A percentile compares a stretch with the other conserved stretches of the same genome.
These are phyloP conservation scores for Drosophila histrio DNA, from an alignment of 2,888 invertebrate genomes.

Conservation along the genomic window DNA sequence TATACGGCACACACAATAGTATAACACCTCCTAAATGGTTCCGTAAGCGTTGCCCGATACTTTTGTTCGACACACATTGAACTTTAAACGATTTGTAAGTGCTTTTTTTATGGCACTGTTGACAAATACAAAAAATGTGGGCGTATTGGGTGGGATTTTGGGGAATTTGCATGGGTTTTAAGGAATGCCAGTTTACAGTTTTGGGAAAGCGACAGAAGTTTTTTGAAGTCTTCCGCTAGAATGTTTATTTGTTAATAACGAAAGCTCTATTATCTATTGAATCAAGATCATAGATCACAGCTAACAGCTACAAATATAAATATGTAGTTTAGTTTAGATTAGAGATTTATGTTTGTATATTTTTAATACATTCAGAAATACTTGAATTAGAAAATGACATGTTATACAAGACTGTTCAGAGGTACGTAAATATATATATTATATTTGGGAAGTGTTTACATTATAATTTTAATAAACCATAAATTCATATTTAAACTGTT, in stretches of 20 bases:
- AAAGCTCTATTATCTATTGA: slow-evolving; percentile 15
- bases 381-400: too few species aligned
- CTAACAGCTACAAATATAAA: too few species aligned
- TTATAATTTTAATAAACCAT: too few species aligned
- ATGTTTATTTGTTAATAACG: background rate
- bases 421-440: too few species aligned
- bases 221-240: slow-evolving; percentile 34
- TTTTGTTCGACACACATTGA: slow-evolving; percentile 24
- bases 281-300: slow-evolving; percentile 26
- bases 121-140: slow-evolving; percentile 44
- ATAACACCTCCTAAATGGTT: slow-evolving; percentile 74
- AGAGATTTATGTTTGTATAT: too few species aligned
- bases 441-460: too few species aligned
- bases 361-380: too few species aligned
- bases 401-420: too few species aligned
- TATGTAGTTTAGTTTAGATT: too few species aligned
- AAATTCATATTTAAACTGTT: too few species aligned
- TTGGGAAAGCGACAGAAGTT: slow-evolving; percentile 15
- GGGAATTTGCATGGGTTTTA: slow-evolving; percentile 53
- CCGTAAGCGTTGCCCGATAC: slow-evolving; percentile 42
- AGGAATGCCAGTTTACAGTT: slow-evolving; percentile 24
- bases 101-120: slow-evolving; percentile 33
- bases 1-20: slow-evolving; percentile 58
- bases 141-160: slow-evolving; percentile 32
- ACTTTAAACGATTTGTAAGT: slow-evolving; percentile 17